phyloP scores from a whole-genome alignment of 2,113 vertebrate genomes.

The Pelusios castaneus region DNA sequence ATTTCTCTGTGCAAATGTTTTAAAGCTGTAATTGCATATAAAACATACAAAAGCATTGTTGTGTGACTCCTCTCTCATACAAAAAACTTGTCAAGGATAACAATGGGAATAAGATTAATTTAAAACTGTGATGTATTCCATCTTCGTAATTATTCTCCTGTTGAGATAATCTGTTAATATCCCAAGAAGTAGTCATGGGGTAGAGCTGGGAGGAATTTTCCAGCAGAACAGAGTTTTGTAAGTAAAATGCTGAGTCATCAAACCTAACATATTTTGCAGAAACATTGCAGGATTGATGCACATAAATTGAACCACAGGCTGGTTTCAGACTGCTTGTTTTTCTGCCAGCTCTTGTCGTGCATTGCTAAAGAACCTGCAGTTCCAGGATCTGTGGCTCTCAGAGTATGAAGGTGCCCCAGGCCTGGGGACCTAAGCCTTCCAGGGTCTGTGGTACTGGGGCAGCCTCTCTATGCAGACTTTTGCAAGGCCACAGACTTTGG shows the following conservation, averaged over 20 bases:
- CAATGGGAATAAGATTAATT: not conserved
- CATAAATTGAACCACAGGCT: not conserved
- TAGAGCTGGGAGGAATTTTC: not conserved
- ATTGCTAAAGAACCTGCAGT: not conserved
- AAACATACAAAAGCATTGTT: not conserved
- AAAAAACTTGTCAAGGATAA: not conserved
- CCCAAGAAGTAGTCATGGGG: not conserved
- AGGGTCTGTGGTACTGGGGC: not conserved
- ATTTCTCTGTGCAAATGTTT: not conserved
- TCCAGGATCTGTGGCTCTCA: not conserved
- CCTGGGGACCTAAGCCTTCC: not conserved
- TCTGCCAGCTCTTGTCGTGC: not conserved
- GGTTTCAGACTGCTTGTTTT: not conserved
- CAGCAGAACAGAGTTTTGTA: not conserved
- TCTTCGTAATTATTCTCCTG: not conserved
- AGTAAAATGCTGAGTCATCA: not conserved
- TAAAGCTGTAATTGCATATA: not conserved
- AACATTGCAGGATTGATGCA: not conserved
- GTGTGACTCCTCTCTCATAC: not conserved
- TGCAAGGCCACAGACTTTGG: not conserved
- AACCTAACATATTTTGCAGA: not conserved
- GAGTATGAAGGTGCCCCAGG: not conserved
- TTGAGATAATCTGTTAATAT: not conserved
- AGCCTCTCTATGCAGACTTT: not conserved
- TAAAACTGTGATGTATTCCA: accelerated